Evolutionary conservation across 2,888 invertebrate species (phyloP).

Genomic region (Rotaria socialis): DNA sequence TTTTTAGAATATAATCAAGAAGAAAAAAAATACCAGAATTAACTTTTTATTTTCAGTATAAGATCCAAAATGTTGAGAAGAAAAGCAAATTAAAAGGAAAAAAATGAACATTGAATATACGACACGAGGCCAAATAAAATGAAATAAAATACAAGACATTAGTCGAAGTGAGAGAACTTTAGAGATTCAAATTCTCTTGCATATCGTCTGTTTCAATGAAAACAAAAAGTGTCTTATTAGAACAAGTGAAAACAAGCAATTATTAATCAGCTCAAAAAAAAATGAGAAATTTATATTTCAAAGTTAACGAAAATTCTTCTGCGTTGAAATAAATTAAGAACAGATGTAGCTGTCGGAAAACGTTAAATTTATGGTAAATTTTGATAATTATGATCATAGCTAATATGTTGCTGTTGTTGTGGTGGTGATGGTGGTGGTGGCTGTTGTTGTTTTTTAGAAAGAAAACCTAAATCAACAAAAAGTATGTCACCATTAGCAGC

Average conservation of each 20-base stretch:
- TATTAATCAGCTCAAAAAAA: background rate
- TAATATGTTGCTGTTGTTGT: background rate
- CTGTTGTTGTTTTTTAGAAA: background rate
- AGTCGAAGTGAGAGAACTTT: background rate
- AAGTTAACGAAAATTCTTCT: background rate
- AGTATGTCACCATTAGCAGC: conserved; percentile 32
- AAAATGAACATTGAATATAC: background rate
- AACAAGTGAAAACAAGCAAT: background rate
- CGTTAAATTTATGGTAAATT: background rate
- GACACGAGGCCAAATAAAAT: background rate
- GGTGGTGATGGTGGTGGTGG: background rate
- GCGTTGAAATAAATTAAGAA: background rate
- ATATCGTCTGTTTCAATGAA: background rate
- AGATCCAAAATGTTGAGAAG: background rate
- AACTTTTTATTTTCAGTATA: background rate
- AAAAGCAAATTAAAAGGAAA: background rate
- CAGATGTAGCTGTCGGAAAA: background rate
- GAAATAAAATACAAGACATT: background rate
- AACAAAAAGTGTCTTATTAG: background rate
- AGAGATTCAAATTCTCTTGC: background rate
- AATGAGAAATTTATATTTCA: background rate
- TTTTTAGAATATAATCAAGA: background rate
- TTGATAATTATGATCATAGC: background rate
- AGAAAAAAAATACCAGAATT: background rate
- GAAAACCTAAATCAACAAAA: conserved; percentile 29